Evolutionary conservation across 2,888 invertebrate genomes (phyloP).

Genomic region (Ochropleura leucogaster): DNA sequence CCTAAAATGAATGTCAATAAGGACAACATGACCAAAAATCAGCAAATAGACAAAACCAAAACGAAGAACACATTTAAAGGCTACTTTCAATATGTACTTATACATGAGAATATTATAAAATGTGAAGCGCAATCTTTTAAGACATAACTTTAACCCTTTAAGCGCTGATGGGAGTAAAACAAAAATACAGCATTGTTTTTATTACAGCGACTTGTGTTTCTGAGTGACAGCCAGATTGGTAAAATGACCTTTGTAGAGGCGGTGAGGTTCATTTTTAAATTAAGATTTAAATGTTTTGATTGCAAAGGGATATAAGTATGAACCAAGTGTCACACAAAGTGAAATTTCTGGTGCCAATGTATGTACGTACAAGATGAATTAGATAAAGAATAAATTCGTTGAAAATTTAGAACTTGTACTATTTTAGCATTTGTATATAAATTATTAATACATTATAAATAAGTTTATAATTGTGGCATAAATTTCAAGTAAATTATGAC

Average conservation of each 20-base stretch:
- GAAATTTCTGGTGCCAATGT: neutral
- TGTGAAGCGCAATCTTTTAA: constrained; percentile 34
- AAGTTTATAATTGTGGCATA: too few species aligned
- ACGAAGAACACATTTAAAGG: neutral
- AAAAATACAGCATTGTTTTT: constrained; percentile 62
- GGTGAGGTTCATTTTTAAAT: constrained; percentile 57
- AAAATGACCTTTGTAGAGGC: constrained; percentile 62
- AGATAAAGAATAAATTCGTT: too few species aligned
- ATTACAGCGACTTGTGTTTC: constrained; percentile 43
- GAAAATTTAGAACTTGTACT: too few species aligned
- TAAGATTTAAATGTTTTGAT: constrained; percentile 44
- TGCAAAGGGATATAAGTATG: constrained; percentile 28
- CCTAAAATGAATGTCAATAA: too few species aligned
- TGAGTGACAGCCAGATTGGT: constrained; percentile 66
- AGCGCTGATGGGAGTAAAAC: constrained; percentile 51
- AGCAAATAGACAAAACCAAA: neutral
- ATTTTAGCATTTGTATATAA: too few species aligned
- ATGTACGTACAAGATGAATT: neutral
- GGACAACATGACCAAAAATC: neutral
- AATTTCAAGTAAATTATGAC: too few species aligned
- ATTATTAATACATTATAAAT: too few species aligned
- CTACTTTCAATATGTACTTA: too few species aligned
- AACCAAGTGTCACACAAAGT: neutral
- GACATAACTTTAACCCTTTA: constrained; percentile 54
- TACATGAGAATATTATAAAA: constrained; percentile 4